Conservation (phyloP, 2,888 invertebrate genomes). For the Plagodis pulveraria region DNA sequence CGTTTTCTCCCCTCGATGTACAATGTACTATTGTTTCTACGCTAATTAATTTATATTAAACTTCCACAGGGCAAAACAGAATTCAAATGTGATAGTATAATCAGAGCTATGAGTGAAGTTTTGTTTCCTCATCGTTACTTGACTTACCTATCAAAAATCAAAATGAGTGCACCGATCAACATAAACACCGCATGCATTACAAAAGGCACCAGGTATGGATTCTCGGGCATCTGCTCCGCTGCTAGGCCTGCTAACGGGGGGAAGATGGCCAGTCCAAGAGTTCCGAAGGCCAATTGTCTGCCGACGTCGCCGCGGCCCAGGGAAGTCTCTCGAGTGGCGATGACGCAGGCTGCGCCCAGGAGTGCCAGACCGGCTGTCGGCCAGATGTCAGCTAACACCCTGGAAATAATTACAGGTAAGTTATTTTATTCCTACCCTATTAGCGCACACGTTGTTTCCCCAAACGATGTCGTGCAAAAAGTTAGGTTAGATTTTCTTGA, state of each 20-base stretch:
- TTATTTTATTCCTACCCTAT: neutral
- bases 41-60: no score
- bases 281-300: conserved; percentile 90
- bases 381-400: conserved; percentile 91
- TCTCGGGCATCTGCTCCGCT: conserved; percentile 62
- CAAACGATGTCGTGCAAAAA: no score
- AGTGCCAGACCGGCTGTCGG: conserved; percentile 89
- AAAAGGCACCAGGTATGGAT: conserved; percentile 83
- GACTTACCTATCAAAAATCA: conserved; percentile 82
- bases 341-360: conserved; percentile 91
- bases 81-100: no score
- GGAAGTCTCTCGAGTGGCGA: conserved; percentile 92
- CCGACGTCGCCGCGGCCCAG: conserved; percentile 92
- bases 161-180: conserved; percentile 85
- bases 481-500: no score
- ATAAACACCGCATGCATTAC: conserved; percentile 84
- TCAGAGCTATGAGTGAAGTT: no score
- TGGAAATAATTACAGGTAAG: conserved; percentile 38
- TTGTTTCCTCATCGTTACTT: no score
- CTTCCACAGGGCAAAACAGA: no score
- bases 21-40: no score
- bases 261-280: conserved; percentile 89
- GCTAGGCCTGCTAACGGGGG: conserved; percentile 86
- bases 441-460: neutral
- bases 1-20: no score